A percentile compares a stretch with the other conserved stretches of the same genome.
Evolutionary conservation across 92 coral and sea anemone genomes (phyloP).

Genomic region (Porites evermanni): DNA sequence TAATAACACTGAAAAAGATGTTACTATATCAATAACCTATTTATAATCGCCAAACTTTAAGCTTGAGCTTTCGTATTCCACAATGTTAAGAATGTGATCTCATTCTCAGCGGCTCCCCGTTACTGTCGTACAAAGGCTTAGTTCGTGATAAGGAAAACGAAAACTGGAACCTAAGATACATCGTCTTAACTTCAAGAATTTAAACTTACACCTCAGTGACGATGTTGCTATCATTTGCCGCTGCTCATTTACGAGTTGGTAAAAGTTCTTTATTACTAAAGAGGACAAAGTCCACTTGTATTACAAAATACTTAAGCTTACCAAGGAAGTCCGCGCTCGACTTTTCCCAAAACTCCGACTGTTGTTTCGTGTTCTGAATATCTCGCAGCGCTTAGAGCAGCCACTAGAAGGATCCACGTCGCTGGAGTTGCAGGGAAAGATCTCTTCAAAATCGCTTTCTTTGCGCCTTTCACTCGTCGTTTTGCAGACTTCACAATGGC

Average conservation of each 20-base stretch:
- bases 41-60: too few species aligned
- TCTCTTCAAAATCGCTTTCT: slow-evolving; percentile 84
- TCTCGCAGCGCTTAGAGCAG: slow-evolving; percentile 94
- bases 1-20: too few species aligned
- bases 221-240: not conserved
- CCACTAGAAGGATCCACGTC: slow-evolving; percentile 94
- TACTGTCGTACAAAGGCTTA: not conserved
- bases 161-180: not conserved
- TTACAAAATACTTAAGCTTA: slow-evolving; percentile 26
- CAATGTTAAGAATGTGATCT: too few species aligned
- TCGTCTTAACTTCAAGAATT: not conserved
- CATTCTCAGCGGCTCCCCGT: too few species aligned
- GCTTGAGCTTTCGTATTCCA: too few species aligned
- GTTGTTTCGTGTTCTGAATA: slow-evolving; percentile 93
- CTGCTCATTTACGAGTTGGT: not conserved
- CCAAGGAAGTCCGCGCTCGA: slow-evolving; percentile 95
- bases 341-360: slow-evolving; percentile 85
- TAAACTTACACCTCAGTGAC: not conserved
- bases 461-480: slow-evolving; percentile 74
- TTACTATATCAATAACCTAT: too few species aligned
- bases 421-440: slow-evolving; percentile 97
- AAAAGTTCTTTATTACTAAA: not conserved
- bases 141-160: not conserved
- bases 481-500: slow-evolving; percentile 82
- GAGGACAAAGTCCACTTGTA: slow-evolving; percentile 35